These are phyloP conservation scores for Mycteria americana DNA, from an alignment of 2,797 vertebrate species.

Conservation along the genomic window DNA sequence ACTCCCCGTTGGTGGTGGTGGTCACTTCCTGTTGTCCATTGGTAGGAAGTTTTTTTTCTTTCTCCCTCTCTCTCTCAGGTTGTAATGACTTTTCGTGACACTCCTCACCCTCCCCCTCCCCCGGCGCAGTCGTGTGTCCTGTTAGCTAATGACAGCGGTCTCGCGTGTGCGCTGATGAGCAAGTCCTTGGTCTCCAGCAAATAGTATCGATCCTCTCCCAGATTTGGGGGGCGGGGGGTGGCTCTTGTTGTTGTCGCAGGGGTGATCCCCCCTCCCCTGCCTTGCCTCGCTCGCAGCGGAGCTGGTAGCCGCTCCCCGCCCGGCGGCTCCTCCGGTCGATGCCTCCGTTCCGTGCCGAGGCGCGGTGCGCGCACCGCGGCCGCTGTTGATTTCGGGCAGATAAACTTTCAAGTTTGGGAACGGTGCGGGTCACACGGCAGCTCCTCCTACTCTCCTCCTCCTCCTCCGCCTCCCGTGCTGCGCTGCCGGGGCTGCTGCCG, in stretches of 20 bases:
- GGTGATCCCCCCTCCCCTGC: not conserved
- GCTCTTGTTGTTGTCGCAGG: not conserved
- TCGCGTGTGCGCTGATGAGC: not conserved
- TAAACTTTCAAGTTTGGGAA: slow-evolving; percentile 78
- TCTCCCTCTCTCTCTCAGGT: slow-evolving; percentile 25
- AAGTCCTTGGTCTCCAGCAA: slow-evolving; percentile 32
- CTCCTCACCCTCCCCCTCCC: not conserved
- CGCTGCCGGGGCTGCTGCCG: slow-evolving; percentile 16
- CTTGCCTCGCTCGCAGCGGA: not conserved
- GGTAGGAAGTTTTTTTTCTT: slow-evolving; percentile 41
- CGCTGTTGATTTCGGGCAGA: slow-evolving; percentile 67
- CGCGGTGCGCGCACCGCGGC: slow-evolving; percentile 44
- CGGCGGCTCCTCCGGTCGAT: not conserved
- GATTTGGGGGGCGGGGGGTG: not conserved
- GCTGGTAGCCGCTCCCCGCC: slow-evolving; percentile 9
- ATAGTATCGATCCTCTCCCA: slow-evolving; percentile 20
- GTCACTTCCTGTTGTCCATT: slow-evolving; percentile 62
- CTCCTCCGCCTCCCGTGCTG: slow-evolving; percentile 25
- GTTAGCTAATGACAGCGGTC: slow-evolving; percentile 5
- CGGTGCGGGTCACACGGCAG: slow-evolving; percentile 68
- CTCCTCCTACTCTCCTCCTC: slow-evolving; percentile 61
- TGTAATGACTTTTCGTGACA: slow-evolving; percentile 39
- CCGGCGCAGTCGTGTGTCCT: not conserved
- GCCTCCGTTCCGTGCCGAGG: not conserved
- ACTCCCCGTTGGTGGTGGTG: slow-evolving; percentile 52